Conservation (phyloP, 2,797 vertebrate genomes). For the Cryptoblepharus egeriae region DNA sequence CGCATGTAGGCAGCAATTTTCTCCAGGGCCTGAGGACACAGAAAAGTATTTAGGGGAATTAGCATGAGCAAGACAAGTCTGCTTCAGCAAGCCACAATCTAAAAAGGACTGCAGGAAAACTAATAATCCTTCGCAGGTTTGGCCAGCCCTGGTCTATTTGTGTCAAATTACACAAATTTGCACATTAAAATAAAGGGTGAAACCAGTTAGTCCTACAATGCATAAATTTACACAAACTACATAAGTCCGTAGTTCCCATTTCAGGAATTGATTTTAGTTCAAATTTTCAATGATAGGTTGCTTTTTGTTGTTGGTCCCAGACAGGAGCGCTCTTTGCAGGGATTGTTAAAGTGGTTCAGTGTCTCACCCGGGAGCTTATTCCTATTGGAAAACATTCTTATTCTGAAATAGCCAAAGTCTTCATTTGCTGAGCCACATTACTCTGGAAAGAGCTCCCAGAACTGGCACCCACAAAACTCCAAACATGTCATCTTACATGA, state of each 20-base stretch:
- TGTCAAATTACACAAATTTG: too few species aligned
- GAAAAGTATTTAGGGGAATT: background rate
- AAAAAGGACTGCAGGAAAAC: background rate
- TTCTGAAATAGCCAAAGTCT: background rate
- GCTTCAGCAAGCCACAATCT: background rate
- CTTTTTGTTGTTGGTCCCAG: background rate
- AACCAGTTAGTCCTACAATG: too few species aligned
- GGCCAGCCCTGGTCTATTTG: background rate
- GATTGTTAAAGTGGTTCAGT: background rate
- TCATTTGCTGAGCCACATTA: background rate
- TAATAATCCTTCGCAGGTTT: too few species aligned
- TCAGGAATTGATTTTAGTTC: background rate
- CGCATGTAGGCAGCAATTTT: constrained; percentile 90
- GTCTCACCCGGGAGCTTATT: background rate
- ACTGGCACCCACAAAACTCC: background rate
- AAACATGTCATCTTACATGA: background rate
- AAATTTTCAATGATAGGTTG: background rate
- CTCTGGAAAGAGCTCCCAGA: background rate
- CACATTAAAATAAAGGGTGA: too few species aligned
- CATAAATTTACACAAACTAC: too few species aligned
- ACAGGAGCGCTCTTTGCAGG: background rate
- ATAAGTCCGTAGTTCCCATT: too few species aligned
- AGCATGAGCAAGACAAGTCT: too few species aligned
- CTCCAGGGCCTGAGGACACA: constrained; percentile 83
- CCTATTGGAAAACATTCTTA: background rate